phyloP scores from a whole-genome alignment of 2,888 invertebrate species.

The Nomada hirtipes region DNA sequence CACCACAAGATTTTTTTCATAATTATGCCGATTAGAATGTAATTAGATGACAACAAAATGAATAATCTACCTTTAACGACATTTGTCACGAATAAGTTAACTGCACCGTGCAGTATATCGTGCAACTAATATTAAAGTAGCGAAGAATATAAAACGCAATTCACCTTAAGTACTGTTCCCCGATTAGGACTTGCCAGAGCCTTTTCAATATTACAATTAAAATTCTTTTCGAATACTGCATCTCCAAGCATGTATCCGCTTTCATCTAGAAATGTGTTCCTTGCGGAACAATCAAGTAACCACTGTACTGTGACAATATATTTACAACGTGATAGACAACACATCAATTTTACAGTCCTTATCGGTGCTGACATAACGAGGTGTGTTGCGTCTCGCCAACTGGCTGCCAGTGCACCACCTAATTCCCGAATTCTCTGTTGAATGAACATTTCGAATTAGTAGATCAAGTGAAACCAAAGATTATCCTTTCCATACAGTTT shows the following conservation, averaged over 20 bases:
- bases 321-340: conserved; percentile 92
- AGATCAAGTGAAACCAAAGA: background rate
- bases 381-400: conserved; percentile 93
- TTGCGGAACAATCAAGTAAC: conserved; percentile 93
- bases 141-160: background rate
- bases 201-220: conserved; percentile 92
- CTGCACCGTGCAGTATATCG: too few species aligned
- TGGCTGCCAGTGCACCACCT: conserved; percentile 92
- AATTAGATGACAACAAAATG: background rate
- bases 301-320: conserved; percentile 93
- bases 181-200: conserved; percentile 90
- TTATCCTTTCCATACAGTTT: background rate
- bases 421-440: conserved; percentile 88
- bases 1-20: too few species aligned
- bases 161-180: conserved; percentile 89
- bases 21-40: background rate
- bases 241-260: conserved; percentile 90
- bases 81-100: background rate
- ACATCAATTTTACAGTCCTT: conserved; percentile 94
- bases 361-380: conserved; percentile 93
- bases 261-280: conserved; percentile 93
- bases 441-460: conserved; percentile 31
- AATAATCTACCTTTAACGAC: background rate
- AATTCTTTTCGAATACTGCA: conserved; percentile 91
- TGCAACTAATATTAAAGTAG: background rate